These are phyloP conservation scores for Cryptocephalus primarius DNA, from an alignment of 2,888 invertebrate species.

Conservation along the genomic window DNA sequence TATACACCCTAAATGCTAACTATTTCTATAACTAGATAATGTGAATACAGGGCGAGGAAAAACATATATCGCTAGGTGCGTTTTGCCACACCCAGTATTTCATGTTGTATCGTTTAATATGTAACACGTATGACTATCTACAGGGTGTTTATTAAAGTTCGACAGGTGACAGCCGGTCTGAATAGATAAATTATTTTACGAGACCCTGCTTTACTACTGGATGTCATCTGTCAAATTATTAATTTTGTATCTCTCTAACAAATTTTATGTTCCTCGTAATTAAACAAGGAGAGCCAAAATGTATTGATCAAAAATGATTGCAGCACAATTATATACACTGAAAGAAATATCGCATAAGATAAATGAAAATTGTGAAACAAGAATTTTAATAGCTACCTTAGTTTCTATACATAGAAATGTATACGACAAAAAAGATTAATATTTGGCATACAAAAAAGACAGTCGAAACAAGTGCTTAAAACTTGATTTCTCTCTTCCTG, in stretches of 20 bases:
- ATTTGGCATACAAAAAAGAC: too few relatives aligned
- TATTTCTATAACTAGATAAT: conserved; percentile 13
- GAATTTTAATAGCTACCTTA: neutral
- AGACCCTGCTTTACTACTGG: conserved; percentile 39
- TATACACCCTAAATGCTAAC: conserved; percentile 27
- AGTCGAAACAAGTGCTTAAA: too few relatives aligned
- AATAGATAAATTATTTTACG: conserved; percentile 37
- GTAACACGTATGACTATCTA: conserved; percentile 23
- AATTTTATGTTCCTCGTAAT: conserved; percentile 1
- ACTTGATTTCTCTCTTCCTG: too few relatives aligned
- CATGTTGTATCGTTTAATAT: conserved; percentile 8
- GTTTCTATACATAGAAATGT: conserved; percentile 1
- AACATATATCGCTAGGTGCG: neutral
- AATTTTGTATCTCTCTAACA: conserved; percentile 2
- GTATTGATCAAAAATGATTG: conserved; percentile 1
- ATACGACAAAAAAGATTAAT: neutral
- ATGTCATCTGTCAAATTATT: conserved; percentile 30
- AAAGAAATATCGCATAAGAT: conserved; percentile 1
- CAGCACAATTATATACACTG: conserved; percentile 4
- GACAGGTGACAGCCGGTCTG: conserved; percentile 32
- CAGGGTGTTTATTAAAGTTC: conserved; percentile 25
- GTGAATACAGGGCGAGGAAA: neutral
- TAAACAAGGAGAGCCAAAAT: neutral
- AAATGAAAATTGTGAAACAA: neutral
- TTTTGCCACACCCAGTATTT: conserved; percentile 12